phyloP scores from a whole-genome alignment of 2,113 vertebrate genomes.

The Haemorhous mexicanus region DNA sequence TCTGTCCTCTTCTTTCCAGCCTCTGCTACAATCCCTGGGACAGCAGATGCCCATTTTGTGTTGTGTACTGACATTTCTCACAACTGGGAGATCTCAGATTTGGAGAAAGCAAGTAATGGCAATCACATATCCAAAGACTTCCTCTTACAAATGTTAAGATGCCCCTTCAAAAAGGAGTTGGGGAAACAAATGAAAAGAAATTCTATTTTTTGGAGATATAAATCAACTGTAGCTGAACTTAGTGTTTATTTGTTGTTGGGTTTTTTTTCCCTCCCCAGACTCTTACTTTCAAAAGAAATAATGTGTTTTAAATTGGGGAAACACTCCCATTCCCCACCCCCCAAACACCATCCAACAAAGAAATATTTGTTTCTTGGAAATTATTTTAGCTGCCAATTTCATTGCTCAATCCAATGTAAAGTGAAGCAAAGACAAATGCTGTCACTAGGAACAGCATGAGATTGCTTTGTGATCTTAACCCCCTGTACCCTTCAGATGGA shows the following conservation, averaged over 20 bases:
- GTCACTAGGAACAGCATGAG: constrained; percentile 1
- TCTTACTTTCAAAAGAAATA: background rate
- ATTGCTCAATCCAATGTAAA: background rate
- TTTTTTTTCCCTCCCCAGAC: background rate
- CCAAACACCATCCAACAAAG: background rate
- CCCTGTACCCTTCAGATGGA: background rate
- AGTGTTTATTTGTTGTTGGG: background rate
- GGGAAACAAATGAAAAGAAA: background rate
- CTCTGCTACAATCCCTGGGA: background rate
- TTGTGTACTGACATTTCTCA: background rate
- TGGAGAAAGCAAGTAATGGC: background rate
- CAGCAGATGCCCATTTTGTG: accelerated
- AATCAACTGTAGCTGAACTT: background rate
- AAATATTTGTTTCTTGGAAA: background rate
- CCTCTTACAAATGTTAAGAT: background rate
- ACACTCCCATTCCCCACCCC: background rate
- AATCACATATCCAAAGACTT: background rate
- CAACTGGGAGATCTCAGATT: background rate
- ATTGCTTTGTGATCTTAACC: constrained; percentile 24
- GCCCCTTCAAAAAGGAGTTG: background rate
- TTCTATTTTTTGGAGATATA: background rate
- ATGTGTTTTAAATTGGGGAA: background rate
- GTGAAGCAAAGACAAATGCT: constrained; percentile 27
- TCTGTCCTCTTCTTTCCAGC: background rate
- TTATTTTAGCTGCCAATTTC: background rate